These are phyloP conservation scores for Cynaeus angustus DNA, from an alignment of 2,888 invertebrate genomes.

Conservation along the genomic window DNA sequence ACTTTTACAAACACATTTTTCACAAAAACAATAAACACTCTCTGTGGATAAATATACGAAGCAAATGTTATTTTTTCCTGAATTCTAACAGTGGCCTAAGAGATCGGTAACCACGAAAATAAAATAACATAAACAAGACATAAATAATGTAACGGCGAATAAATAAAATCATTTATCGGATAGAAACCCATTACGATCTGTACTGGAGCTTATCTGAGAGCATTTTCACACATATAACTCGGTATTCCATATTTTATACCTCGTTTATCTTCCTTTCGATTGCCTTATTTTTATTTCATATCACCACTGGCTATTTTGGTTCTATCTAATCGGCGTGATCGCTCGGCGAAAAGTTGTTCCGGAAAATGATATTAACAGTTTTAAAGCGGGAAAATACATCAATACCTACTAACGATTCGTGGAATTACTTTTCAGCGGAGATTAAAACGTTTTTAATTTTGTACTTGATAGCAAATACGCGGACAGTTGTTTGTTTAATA, in stretches of 20 bases:
- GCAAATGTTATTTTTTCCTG: too few species aligned
- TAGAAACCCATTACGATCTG: conserved; percentile 36
- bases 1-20: neutral
- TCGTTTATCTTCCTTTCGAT: conserved; percentile 40
- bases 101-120: conserved; percentile 19
- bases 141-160: conserved; percentile 32
- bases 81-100: neutral
- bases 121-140: conserved; percentile 39
- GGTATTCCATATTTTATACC: conserved; percentile 42
- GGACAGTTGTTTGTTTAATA: too few species aligned
- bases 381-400: neutral
- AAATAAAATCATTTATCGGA: conserved; percentile 41
- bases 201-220: conserved; percentile 34
- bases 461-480: neutral
- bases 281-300: conserved; percentile 37
- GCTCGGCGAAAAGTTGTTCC: neutral
- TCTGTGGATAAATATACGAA: neutral
- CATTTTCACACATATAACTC: conserved; percentile 38
- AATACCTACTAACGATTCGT: neutral
- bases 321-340: conserved; percentile 31
- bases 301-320: conserved; percentile 26
- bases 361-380: conserved; percentile 4
- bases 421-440: neutral
- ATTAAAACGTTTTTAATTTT: conserved; percentile 9
- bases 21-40: conserved; percentile 1